A percentile compares a stretch with the other conserved stretches of the same genome.
These are phyloP conservation scores for Artibeus lituratus DNA, from an alignment of 2,797 vertebrate species.

Conservation along the genomic window DNA sequence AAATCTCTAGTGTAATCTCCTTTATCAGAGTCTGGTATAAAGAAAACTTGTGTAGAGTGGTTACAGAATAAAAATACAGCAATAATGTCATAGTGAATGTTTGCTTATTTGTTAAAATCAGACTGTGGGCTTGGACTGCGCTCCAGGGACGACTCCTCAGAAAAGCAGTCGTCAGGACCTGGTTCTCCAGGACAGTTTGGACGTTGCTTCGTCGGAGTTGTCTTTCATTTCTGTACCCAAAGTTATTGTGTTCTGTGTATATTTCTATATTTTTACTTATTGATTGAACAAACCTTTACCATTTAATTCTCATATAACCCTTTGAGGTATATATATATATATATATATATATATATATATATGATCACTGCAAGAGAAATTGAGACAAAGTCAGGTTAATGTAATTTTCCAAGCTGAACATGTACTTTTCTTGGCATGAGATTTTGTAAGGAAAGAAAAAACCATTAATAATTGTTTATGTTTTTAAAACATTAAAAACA, in stretches of 20 bases:
- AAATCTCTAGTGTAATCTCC: neutral
- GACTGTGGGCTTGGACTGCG: neutral
- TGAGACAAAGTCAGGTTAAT: neutral
- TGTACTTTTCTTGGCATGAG: constrained; percentile 14
- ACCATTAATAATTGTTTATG: neutral
- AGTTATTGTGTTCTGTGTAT: neutral
- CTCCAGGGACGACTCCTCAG: neutral
- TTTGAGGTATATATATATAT: neutral
- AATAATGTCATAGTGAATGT: neutral
- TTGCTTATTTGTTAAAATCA: neutral
- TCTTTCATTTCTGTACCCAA: neutral
- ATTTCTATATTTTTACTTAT: neutral
- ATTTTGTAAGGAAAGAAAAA: constrained; percentile 5
- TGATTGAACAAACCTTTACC: neutral
- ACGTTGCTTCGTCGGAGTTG: neutral
- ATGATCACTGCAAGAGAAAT: neutral
- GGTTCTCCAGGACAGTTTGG: neutral
- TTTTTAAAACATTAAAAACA: too few species aligned
- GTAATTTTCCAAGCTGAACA: neutral
- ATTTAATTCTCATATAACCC: neutral
- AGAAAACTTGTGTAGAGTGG: neutral
- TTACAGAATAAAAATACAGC: constrained; percentile 11
- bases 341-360: neutral
- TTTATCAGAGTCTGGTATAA: constrained; percentile 22
- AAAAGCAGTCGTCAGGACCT: neutral